phyloP scores from a whole-genome alignment of 2,888 invertebrate genomes.

The Philonicus albiceps region DNA sequence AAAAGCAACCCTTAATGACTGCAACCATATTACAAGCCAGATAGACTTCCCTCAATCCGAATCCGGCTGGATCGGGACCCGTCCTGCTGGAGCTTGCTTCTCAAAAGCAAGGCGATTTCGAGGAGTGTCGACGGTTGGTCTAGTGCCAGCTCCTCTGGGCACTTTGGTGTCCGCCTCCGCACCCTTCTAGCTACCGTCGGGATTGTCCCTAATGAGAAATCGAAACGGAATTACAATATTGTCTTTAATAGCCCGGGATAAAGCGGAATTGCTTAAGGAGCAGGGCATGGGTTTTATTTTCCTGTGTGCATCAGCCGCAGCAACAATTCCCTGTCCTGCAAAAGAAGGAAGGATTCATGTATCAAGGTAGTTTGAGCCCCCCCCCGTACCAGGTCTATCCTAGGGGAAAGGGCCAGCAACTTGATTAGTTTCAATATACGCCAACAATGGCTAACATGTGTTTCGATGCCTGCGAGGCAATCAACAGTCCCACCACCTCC shows the following conservation, averaged over 20 bases:
- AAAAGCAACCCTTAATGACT: conserved; percentile 49
- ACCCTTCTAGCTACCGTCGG: background rate
- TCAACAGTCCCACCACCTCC: conserved; percentile 9
- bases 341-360: conserved; percentile 32
- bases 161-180: background rate
- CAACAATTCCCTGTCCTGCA: background rate
- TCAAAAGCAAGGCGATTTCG: background rate
- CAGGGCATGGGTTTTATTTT: conserved; percentile 31
- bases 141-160: background rate
- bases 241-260: conserved; percentile 43
- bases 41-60: conserved; percentile 35
- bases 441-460: conserved; percentile 22
- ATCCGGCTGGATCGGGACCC: background rate
- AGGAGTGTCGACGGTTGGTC: conserved; percentile 33
- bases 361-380: conserved; percentile 30
- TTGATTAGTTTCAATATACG: conserved; percentile 47
- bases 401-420: conserved; percentile 22
- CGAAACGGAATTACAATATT: conserved; percentile 49
- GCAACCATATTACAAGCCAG: conserved; percentile 42
- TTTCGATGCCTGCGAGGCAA: conserved; percentile 20
- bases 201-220: conserved; percentile 49
- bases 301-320: conserved; percentile 7
- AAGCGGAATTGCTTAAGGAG: conserved; percentile 45
- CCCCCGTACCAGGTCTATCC: background rate
- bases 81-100: background rate